Evolutionary conservation across 2,888 invertebrate genomes (phyloP).

Genomic region (Amblyjoppa fuscipennis): DNA sequence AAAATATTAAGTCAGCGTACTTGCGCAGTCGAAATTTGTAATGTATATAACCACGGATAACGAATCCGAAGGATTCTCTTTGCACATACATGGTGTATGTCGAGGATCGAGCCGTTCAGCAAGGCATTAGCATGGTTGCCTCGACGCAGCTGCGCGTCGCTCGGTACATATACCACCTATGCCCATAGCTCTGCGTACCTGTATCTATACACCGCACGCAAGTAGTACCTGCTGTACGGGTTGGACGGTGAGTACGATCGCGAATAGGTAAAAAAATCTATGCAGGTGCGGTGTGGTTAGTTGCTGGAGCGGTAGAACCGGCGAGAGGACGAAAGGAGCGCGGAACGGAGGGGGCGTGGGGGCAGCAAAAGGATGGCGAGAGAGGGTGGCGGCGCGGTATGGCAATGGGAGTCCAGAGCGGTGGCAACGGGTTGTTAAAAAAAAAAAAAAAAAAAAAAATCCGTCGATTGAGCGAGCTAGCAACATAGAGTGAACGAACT

Average conservation of each 20-base stretch:
- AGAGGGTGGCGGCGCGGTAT: constrained; percentile 52
- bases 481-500: constrained; percentile 28
- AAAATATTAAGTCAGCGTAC: no score
- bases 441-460: constrained; percentile 50
- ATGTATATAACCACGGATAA: no score
- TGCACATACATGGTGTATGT: background rate
- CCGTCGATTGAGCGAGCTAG: constrained; percentile 9
- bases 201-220: background rate
- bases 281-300: constrained; percentile 72
- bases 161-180: constrained; percentile 21
- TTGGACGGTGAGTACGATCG: constrained; percentile 66
- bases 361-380: constrained; percentile 46
- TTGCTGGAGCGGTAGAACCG: constrained; percentile 53
- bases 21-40: no score
- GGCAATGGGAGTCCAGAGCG: constrained; percentile 52
- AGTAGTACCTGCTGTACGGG: constrained; percentile 55
- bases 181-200: constrained; percentile 1
- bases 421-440: constrained; percentile 76
- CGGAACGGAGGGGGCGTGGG: background rate
- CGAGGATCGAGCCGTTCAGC: constrained; percentile 49
- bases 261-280: constrained; percentile 72
- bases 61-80: background rate
- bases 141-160: constrained; percentile 66
- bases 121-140: constrained; percentile 65
- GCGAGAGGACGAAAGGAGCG: constrained; percentile 44